Percentiles rank a stretch among this genome's conserved stretches.
These are phyloP conservation scores for Atta colombica DNA, from an alignment of 1,140 invertebrate species.

Conservation along the genomic window DNA sequence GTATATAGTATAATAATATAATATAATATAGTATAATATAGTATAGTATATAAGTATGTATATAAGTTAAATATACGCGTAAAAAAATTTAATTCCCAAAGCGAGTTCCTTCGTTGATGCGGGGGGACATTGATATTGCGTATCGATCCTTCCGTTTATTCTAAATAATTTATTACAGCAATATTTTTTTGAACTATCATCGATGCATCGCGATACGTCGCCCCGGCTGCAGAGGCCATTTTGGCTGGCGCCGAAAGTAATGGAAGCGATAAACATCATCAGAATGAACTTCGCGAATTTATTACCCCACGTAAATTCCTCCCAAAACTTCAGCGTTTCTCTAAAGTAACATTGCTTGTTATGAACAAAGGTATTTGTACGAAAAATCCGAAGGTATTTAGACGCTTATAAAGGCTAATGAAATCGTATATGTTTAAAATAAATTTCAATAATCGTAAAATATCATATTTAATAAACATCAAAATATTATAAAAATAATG, in stretches of 20 bases:
- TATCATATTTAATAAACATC: background rate
- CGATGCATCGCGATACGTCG: constrained; percentile 41
- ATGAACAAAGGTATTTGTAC: background rate
- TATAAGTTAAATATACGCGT: background rate
- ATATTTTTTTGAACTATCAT: constrained; percentile 56
- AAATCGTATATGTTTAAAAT: background rate
- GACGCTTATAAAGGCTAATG: too few species aligned
- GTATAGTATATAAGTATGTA: too few species aligned
- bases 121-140: constrained; percentile 3
- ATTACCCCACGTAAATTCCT: constrained; percentile 59
- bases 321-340: constrained; percentile 17
- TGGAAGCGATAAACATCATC: constrained; percentile 65
- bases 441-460: background rate
- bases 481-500: background rate
- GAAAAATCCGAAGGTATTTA: background rate
- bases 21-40: too few species aligned
- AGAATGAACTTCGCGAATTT: constrained; percentile 51
- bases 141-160: constrained; percentile 24
- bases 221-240: constrained; percentile 25
- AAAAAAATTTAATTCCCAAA: constrained; percentile 13
- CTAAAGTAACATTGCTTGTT: constrained; percentile 11
- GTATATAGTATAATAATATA: too few species aligned
- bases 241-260: constrained; percentile 56
- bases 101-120: background rate
- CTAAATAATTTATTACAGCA: constrained; percentile 52